A percentile compares a stretch with the other conserved stretches of the same genome.
Conservation (phyloP, 2,113 vertebrate genomes). For the Alethe castanea region DNA sequence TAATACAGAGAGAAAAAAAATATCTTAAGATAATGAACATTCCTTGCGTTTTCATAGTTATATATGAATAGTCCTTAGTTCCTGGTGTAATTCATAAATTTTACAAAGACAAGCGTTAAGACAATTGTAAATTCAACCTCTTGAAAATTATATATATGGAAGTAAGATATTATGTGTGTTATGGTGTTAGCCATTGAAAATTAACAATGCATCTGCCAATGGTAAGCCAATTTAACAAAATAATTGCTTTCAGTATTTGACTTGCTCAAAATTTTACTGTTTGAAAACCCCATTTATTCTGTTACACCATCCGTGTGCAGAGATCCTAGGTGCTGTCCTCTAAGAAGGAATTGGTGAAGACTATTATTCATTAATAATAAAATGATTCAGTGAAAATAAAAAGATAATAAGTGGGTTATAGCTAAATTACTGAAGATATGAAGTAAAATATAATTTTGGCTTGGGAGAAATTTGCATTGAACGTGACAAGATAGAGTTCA, state of each 20-base stretch:
- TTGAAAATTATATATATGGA: neutral
- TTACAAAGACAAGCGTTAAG: neutral
- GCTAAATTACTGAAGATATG: neutral
- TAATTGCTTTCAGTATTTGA: neutral
- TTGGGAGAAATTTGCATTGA: neutral
- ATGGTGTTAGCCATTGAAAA: neutral
- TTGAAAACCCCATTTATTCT: conserved; percentile 4
- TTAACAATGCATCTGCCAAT: neutral
- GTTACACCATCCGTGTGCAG: neutral
- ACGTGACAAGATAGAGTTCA: neutral
- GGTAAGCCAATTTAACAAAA: neutral
- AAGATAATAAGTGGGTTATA: conserved; percentile 18
- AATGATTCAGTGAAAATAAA: neutral
- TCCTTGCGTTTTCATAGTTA: neutral
- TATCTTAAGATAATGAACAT: neutral
- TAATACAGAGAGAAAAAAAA: neutral
- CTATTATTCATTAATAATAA: neutral
- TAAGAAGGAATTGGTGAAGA: neutral
- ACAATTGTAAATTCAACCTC: neutral
- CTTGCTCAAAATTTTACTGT: neutral
- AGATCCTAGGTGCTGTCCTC: neutral
- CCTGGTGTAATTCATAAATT: neutral
- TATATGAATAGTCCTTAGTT: neutral
- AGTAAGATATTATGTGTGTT: neutral
- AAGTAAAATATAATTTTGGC: neutral